These are phyloP conservation scores for Emesis furor DNA, from an alignment of 2,888 invertebrate genomes.

Conservation along the genomic window DNA sequence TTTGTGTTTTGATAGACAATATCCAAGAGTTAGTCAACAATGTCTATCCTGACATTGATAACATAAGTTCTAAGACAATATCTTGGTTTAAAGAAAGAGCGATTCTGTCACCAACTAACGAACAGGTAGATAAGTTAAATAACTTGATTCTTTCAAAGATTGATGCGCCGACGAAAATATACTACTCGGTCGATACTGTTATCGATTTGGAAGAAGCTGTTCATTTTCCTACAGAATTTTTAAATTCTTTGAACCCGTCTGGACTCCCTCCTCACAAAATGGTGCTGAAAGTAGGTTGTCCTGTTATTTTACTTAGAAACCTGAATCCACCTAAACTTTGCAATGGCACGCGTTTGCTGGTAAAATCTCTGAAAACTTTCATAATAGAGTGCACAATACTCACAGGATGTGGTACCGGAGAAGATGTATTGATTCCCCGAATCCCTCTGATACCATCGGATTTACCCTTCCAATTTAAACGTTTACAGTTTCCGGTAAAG, in stretches of 20 bases:
- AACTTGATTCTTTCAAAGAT: conserved; percentile 66
- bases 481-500: conserved; percentile 67
- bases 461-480: conserved; percentile 72
- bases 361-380: conserved; percentile 71
- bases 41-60: conserved; percentile 73
- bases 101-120: conserved; percentile 74
- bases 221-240: conserved; percentile 58
- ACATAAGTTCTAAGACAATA: conserved; percentile 68
- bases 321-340: conserved; percentile 70
- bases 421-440: conserved; percentile 59
- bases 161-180: conserved; percentile 69
- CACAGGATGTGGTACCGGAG: conserved; percentile 71
- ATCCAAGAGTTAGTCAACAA: conserved; percentile 62
- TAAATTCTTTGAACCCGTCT: conserved; percentile 64
- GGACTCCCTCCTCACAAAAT: conserved; percentile 71
- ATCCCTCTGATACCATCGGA: conserved; percentile 69
- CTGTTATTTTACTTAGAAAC: conserved; percentile 73
- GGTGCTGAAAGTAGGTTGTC: conserved; percentile 73
- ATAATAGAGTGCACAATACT: conserved; percentile 75
- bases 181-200: conserved; percentile 73
- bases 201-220: conserved; percentile 68
- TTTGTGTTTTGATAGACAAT: conserved; percentile 57
- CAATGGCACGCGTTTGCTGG: conserved; percentile 68
- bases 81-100: conserved; percentile 74
- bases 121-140: conserved; percentile 74